These are phyloP conservation scores for Petromus typicus DNA, from an alignment of 2,113 vertebrate species.

Conservation along the genomic window DNA sequence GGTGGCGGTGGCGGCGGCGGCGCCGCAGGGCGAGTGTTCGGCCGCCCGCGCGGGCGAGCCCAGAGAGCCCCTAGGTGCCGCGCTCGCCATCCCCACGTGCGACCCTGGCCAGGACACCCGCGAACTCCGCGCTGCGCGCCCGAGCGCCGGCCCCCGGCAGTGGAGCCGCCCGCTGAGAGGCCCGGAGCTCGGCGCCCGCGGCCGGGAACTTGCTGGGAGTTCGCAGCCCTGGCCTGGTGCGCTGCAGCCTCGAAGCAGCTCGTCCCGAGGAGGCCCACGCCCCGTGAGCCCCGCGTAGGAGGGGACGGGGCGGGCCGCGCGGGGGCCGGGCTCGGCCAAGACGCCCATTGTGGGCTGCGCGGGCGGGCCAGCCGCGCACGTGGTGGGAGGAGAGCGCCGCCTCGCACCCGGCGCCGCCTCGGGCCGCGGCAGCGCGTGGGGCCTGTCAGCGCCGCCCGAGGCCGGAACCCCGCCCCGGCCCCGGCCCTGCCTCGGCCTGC, in stretches of 20 bases:
- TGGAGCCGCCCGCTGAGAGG: no score
- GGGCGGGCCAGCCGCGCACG: no score
- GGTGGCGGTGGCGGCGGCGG: fast-evolving
- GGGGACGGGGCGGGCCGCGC: not conserved
- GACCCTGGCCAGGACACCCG: no score
- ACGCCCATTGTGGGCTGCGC: constrained; percentile 48
- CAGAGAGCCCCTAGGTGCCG: no score
- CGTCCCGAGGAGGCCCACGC: not conserved
- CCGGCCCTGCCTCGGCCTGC: fast-evolving
- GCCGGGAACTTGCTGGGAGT: no score
- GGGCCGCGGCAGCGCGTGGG: not conserved
- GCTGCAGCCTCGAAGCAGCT: not conserved
- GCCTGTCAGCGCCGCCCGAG: not conserved
- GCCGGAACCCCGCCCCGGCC: not conserved
- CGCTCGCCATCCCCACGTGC: no score
- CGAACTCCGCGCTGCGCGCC: no score
- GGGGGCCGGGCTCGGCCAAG: not conserved
- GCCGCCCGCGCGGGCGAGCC: no score
- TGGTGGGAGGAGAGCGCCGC: constrained; percentile 45
- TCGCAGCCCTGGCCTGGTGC: no score
- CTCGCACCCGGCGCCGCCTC: not conserved
- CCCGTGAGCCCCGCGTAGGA: not conserved
- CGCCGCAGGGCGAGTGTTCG: not conserved
- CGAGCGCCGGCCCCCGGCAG: no score
- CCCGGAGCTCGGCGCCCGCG: no score